A percentile compares a stretch with the other conserved stretches of the same genome.
Evolutionary conservation across 2,113 vertebrate genomes (phyloP).

Genomic region (Callaeas wilsoni): DNA sequence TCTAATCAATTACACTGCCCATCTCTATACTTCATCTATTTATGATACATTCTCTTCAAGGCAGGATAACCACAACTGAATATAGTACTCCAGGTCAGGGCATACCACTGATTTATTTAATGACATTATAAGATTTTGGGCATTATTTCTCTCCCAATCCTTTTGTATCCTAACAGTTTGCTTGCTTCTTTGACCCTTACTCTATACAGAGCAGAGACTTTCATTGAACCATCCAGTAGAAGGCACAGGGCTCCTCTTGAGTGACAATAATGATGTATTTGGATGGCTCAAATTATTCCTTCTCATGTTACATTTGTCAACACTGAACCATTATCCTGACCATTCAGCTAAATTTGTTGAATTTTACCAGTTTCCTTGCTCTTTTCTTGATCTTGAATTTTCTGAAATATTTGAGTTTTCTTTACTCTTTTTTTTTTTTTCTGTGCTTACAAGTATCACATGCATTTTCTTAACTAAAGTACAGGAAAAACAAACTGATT

Average conservation of each 20-base stretch:
- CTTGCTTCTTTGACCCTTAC: neutral
- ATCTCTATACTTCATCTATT: neutral
- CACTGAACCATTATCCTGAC: neutral
- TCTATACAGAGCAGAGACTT: neutral
- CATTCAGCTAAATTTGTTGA: neutral
- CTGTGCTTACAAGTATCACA: neutral
- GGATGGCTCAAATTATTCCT: neutral
- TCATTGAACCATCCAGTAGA: neutral
- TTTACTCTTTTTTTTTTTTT: neutral
- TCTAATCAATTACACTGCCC: neutral
- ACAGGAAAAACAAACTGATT: neutral
- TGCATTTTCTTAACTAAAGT: neutral
- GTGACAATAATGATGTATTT: neutral
- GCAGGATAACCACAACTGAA: neutral
- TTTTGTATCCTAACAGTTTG: neutral
- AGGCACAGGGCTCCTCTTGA: neutral
- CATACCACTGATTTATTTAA: conserved; percentile 21
- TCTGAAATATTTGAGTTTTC: neutral
- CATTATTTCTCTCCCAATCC: neutral
- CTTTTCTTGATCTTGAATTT: neutral
- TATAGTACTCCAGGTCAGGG: neutral
- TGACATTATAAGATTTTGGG: conserved; percentile 10
- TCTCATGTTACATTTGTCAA: conserved; percentile 4
- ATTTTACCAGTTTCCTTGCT: neutral
- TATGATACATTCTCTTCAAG: neutral